A percentile compares a stretch with the other conserved stretches of the same genome.
These are phyloP conservation scores for Meta bourneti DNA, from an alignment of 2,888 invertebrate genomes.

Conservation along the genomic window DNA sequence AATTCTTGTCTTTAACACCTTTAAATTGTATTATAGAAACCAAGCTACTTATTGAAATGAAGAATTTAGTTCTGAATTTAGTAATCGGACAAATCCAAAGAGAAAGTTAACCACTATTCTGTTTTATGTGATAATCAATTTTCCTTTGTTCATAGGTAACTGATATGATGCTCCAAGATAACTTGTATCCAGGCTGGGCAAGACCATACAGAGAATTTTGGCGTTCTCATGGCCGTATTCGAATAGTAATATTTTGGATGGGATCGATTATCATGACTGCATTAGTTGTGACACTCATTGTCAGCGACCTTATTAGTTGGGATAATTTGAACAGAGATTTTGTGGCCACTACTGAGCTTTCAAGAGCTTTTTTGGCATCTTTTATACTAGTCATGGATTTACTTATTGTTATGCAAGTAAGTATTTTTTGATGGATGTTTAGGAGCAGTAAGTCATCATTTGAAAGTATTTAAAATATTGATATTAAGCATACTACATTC, in stretches of 20 bases:
- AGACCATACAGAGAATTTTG: constrained; percentile 80
- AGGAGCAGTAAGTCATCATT: too few relatives aligned
- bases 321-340: constrained; percentile 82
- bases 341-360: constrained; percentile 82
- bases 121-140: background rate
- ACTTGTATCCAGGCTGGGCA: constrained; percentile 82
- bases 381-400: constrained; percentile 83
- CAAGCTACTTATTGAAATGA: too few relatives aligned
- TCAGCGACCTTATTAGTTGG: constrained; percentile 83
- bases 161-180: constrained; percentile 83
- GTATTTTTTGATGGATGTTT: constrained; percentile 10
- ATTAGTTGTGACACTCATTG: constrained; percentile 82
- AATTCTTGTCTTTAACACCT: too few relatives aligned
- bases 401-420: constrained; percentile 82
- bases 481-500: too few relatives aligned
- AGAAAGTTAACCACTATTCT: too few relatives aligned
- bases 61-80: too few relatives aligned
- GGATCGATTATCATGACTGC: constrained; percentile 81
- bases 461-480: too few relatives aligned
- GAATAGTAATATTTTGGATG: constrained; percentile 83
- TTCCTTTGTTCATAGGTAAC: constrained; percentile 80
- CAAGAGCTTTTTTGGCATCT: constrained; percentile 82
- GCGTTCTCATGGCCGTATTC: constrained; percentile 81
- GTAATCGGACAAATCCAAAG: too few relatives aligned
- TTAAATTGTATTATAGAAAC: too few relatives aligned